phyloP scores from a whole-genome alignment of 2,888 invertebrate genomes.

The Loripinus fragilis region DNA sequence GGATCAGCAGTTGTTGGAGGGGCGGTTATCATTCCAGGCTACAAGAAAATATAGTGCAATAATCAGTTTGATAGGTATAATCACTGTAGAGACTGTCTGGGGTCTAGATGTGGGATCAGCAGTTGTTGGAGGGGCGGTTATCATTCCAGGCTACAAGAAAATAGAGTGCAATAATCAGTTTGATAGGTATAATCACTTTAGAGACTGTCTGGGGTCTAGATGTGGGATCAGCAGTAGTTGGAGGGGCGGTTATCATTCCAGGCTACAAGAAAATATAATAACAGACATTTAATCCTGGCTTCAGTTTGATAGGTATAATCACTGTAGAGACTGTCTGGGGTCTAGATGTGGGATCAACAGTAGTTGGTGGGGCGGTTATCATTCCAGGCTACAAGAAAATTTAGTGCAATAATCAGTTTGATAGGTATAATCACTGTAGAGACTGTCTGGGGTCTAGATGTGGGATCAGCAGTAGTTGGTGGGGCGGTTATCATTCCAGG shows the following conservation, averaged over 20 bases:
- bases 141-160: conserved; percentile 57
- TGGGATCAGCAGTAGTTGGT: conserved; percentile 52
- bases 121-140: conserved; percentile 53
- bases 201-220: conserved; percentile 52
- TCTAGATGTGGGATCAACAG: conserved; percentile 50
- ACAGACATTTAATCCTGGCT: conserved; percentile 76
- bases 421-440: conserved; percentile 51
- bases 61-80: conserved; percentile 61
- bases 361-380: conserved; percentile 56
- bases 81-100: conserved; percentile 46
- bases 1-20: conserved; percentile 57
- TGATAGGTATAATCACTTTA: conserved; percentile 51
- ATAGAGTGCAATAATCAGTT: too few relatives aligned
- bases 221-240: conserved; percentile 50
- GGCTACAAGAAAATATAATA: conserved; percentile 62
- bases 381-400: conserved; percentile 52
- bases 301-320: conserved; percentile 58
- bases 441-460: conserved; percentile 52
- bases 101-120: conserved; percentile 52
- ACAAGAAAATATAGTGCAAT: conserved; percentile 9
- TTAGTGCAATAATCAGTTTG: too few relatives aligned
- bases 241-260: conserved; percentile 57
- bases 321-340: conserved; percentile 51
- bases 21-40: conserved; percentile 60
- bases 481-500: conserved; percentile 59